Evolutionary conservation across 1,140 invertebrate species (phyloP).

Genomic region (Polypedilum vanderplanki): DNA sequence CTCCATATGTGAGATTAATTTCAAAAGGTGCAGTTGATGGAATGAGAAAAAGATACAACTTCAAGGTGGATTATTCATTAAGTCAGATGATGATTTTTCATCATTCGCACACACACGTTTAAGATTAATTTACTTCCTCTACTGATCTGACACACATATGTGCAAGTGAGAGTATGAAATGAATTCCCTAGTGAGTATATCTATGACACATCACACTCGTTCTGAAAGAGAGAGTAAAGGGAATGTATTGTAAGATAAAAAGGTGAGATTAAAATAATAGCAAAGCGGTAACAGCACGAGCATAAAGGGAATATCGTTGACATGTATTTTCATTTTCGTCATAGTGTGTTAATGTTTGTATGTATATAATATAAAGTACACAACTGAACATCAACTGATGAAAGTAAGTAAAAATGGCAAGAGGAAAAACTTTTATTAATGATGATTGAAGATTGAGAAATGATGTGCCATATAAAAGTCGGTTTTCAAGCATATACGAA

Average conservation of each 20-base stretch:
- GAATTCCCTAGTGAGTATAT: not conserved
- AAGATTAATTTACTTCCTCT: not conserved
- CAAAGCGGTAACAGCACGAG: not conserved
- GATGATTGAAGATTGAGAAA: constrained; percentile 29
- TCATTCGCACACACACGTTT: not conserved
- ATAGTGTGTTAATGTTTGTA: no score
- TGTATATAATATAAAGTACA: no score
- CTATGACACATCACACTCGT: not conserved
- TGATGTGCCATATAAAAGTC: constrained; percentile 22
- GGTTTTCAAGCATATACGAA: not conserved
- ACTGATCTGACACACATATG: not conserved
- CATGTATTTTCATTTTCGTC: constrained; percentile 11
- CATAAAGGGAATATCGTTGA: not conserved
- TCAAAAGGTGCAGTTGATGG: not conserved
- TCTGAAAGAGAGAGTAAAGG: no score
- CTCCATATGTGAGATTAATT: not conserved
- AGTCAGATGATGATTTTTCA: not conserved
- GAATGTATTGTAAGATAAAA: not conserved
- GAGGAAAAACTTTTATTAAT: constrained; percentile 26
- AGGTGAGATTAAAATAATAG: constrained; percentile 27
- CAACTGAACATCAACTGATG: not conserved
- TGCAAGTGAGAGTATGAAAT: not conserved
- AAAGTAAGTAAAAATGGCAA: not conserved
- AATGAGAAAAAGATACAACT: not conserved
- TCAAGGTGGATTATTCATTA: constrained; percentile 26